Conservation (phyloP, 2,113 vertebrate genomes). For the Philantomba maxwellii region DNA sequence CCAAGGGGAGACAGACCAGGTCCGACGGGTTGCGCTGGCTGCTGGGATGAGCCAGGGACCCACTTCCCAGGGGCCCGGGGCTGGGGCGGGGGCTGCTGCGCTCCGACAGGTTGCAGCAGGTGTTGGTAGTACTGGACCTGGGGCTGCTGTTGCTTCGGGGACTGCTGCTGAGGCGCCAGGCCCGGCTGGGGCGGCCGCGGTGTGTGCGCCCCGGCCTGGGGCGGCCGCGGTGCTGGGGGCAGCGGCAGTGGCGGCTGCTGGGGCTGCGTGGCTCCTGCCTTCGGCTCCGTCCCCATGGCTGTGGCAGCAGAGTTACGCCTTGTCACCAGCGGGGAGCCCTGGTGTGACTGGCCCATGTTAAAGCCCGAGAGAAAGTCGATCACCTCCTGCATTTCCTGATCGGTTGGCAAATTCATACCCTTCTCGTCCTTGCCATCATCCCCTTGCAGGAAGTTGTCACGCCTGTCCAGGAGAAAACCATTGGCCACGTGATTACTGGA, state of each 20-base stretch:
- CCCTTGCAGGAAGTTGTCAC: slow-evolving; percentile 74
- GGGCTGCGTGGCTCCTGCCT: slow-evolving; percentile 82
- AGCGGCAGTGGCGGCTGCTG: slow-evolving; percentile 76
- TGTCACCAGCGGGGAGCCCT: slow-evolving; percentile 92
- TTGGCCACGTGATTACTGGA: slow-evolving; percentile 80
- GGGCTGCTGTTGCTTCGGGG: slow-evolving; percentile 85
- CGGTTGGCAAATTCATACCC: slow-evolving; percentile 96
- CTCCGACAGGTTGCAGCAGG: slow-evolving; percentile 89
- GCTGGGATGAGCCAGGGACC: slow-evolving; percentile 85
- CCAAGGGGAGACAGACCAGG: slow-evolving; percentile 89
- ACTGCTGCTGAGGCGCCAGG: slow-evolving; percentile 79
- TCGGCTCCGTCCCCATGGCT: slow-evolving; percentile 87
- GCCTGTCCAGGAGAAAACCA: slow-evolving; percentile 80
- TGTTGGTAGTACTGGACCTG: slow-evolving; percentile 94
- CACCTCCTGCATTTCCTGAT: slow-evolving; percentile 99
- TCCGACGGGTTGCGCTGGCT: slow-evolving; percentile 81
- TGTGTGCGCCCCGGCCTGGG: slow-evolving; percentile 82
- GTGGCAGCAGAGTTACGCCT: slow-evolving; percentile 93
- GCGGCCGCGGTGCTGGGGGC: slow-evolving; percentile 52
- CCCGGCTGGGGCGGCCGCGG: slow-evolving; percentile 84
- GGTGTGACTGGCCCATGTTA: slow-evolving; percentile 98
- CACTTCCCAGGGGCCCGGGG: slow-evolving; percentile 89
- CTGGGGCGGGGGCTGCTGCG: slow-evolving; percentile 65
- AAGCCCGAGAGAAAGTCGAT: slow-evolving; percentile 99
- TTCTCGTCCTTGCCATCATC: slow-evolving; percentile 88